Conservation (phyloP, 2,888 invertebrate species). For the Pristionchus exspectatus region DNA sequence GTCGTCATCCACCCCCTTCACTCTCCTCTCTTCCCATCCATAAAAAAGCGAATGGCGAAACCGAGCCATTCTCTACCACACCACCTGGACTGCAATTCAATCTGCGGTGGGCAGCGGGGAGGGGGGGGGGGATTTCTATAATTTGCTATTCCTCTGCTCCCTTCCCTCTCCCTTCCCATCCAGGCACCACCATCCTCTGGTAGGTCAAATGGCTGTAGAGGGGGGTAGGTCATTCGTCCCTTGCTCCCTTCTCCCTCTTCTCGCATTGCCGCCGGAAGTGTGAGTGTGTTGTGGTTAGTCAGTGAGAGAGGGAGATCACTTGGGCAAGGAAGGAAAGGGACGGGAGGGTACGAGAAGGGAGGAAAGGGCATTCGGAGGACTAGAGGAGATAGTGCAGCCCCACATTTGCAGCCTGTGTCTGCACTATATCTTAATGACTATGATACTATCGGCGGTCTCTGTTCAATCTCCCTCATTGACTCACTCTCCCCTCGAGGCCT, state of each 20-base stretch:
- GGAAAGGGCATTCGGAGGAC: slow-evolving; percentile 35
- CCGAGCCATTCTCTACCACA: not conserved
- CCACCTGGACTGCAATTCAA: slow-evolving; percentile 22
- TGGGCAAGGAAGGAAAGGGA: not conserved
- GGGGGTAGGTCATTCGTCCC: not conserved
- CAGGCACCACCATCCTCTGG: slow-evolving; percentile 6
- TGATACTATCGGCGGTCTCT: not conserved
- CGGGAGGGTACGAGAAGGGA: slow-evolving; percentile 1
- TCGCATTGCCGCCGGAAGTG: not conserved
- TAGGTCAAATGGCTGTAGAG: not conserved
- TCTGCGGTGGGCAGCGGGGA: not conserved
- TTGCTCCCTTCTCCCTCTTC: not conserved
- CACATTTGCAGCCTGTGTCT: not conserved
- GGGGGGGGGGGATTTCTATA: not conserved
- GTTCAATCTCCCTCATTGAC: not conserved
- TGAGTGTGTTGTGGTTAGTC: not conserved
- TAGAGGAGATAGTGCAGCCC: not conserved
- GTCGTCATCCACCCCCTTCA: not conserved
- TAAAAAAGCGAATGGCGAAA: not conserved
- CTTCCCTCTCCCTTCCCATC: not conserved
- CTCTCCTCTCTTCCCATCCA: not conserved
- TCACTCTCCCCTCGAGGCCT: not conserved
- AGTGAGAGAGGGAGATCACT: not conserved
- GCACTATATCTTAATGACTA: slow-evolving; percentile 1
- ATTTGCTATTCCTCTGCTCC: slow-evolving; percentile 9